Percentiles rank a stretch among this genome's conserved stretches.
Evolutionary conservation across 2,797 vertebrate species (phyloP).

Genomic region (Botia kubotai): DNA sequence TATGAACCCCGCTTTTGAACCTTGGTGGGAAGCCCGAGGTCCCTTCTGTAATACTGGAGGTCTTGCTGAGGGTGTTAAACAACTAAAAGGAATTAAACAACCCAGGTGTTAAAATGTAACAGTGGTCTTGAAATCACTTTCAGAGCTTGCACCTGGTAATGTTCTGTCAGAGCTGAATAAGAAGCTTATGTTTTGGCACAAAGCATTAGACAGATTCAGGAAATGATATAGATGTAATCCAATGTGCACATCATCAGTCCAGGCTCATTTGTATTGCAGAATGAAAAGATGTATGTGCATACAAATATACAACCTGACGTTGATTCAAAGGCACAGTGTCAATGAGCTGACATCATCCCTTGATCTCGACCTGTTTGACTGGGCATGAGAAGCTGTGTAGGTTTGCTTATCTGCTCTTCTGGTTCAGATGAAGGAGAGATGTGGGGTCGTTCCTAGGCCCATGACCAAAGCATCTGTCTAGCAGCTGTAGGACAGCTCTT

Average conservation of each 20-base stretch:
- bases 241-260: conserved; percentile 12
- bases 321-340: conserved; percentile 27
- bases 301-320: conserved; percentile 36
- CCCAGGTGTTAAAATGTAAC: conserved; percentile 31
- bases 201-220: background rate
- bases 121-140: background rate
- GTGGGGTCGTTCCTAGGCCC: conserved; percentile 47
- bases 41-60: conserved; percentile 1
- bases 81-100: conserved; percentile 28
- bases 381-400: conserved; percentile 4
- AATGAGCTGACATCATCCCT: conserved; percentile 32
- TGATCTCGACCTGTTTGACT: conserved; percentile 51
- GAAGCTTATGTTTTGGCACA: background rate
- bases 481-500: conserved; percentile 59
- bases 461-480: conserved; percentile 58
- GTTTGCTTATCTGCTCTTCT: conserved; percentile 39
- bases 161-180: background rate
- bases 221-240: background rate
- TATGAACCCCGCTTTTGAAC: background rate
- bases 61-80: conserved; percentile 16
- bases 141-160: background rate
- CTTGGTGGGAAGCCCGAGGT: background rate
- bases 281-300: conserved; percentile 17
- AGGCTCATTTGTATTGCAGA: background rate
- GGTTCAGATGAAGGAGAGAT: conserved; percentile 12